A percentile compares a stretch with the other conserved stretches of the same genome.
These are phyloP conservation scores for Ochropleura plecta DNA, from an alignment of 2,888 invertebrate genomes.

Conservation along the genomic window DNA sequence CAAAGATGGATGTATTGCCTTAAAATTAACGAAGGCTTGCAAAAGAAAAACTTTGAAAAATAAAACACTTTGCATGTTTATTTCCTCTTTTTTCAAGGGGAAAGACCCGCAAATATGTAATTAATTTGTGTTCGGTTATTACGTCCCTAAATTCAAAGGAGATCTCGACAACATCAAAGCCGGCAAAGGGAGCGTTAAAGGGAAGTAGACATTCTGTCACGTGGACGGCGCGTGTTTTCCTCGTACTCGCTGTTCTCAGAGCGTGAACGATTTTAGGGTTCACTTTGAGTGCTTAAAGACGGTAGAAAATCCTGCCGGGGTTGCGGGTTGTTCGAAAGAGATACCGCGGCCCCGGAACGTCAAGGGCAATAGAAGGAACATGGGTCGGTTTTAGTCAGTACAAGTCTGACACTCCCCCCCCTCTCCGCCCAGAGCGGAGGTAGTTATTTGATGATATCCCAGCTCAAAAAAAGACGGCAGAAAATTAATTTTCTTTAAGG, in stretches of 20 bases:
- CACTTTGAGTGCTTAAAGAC: conserved; percentile 22
- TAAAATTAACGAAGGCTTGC: conserved; percentile 29
- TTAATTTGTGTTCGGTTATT: conserved; percentile 45
- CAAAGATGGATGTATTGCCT: conserved; percentile 45
- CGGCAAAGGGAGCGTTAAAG: conserved; percentile 27
- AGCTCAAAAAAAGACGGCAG: too few species aligned
- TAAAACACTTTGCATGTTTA: conserved; percentile 11
- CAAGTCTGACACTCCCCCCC: too few species aligned
- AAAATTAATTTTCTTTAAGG: not conserved
- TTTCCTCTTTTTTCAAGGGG: not conserved
- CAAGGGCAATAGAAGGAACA: too few species aligned
- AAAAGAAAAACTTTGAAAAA: conserved; percentile 8
- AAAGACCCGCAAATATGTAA: conserved; percentile 44
- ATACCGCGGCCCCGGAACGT: too few species aligned
- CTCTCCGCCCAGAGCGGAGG: too few species aligned
- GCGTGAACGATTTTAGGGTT: conserved; percentile 2
- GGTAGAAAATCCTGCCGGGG: too few species aligned
- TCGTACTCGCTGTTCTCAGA: not conserved
- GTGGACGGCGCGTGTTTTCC: conserved; percentile 49
- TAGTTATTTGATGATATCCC: too few species aligned
- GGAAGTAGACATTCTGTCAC: conserved; percentile 50
- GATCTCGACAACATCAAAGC: conserved; percentile 52
- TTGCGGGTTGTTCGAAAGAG: too few species aligned
- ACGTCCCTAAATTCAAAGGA: conserved; percentile 53
- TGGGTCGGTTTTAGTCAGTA: too few species aligned